phyloP scores from a whole-genome alignment of 37 sponge, comb jelly and placozoan species.

The Dysidea cf. avara region DNA sequence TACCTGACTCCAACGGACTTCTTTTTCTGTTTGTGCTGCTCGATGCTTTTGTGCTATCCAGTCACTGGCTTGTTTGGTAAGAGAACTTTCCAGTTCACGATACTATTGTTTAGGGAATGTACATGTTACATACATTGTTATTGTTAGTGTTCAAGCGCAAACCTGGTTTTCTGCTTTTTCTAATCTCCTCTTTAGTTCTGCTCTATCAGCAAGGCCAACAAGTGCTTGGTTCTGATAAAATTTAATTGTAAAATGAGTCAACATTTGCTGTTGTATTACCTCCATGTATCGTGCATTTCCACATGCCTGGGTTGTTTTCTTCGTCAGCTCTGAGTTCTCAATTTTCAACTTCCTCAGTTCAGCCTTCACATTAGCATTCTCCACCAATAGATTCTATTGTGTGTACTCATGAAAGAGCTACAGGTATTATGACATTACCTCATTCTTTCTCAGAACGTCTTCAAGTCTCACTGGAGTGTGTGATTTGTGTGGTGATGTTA shows the following conservation, averaged over 20 bases:
- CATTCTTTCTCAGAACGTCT: conserved; percentile 80
- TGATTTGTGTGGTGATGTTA: conserved; percentile 33
- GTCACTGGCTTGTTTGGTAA: conserved; percentile 72
- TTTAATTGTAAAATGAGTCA: background rate
- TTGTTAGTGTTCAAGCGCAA: too few relatives aligned
- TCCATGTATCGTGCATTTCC: conserved; percentile 79
- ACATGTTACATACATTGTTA: background rate
- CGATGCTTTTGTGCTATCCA: conserved; percentile 62
- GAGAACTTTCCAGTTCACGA: conserved; percentile 61
- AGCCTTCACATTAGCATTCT: conserved; percentile 76
- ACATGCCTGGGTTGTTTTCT: conserved; percentile 48
- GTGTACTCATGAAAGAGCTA: background rate
- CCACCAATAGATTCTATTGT: conserved; percentile 58
- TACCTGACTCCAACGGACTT: conserved; percentile 59
- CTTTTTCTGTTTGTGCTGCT: conserved; percentile 32
- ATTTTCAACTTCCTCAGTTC: conserved; percentile 54
- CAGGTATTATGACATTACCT: conserved; percentile 33
- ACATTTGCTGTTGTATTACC: conserved; percentile 22
- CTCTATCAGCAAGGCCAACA: conserved; percentile 69
- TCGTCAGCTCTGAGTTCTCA: conserved; percentile 66
- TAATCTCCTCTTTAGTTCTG: conserved; percentile 71
- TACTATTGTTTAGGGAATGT: conserved; percentile 39
- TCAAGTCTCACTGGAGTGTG: conserved; percentile 49
- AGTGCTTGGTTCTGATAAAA: conserved; percentile 64
- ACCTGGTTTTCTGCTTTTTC: conserved; percentile 74